phyloP scores from a whole-genome alignment of 2,888 invertebrate species.

The Urechis unicinctus region DNA sequence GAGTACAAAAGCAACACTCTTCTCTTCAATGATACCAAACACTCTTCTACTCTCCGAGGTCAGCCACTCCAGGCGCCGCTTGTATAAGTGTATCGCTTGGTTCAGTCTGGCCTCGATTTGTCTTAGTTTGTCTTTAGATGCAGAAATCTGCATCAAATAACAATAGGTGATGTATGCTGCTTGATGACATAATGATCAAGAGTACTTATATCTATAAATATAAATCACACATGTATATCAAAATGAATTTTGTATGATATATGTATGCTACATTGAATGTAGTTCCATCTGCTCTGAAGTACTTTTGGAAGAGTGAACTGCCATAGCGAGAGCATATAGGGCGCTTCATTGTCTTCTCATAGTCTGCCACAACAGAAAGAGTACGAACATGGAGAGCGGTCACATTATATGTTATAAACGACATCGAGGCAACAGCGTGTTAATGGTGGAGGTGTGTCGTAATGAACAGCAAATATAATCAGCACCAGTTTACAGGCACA shows the following conservation, averaged over 20 bases:
- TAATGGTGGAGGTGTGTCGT: no score
- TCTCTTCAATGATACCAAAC: conserved; percentile 49
- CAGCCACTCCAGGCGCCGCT: conserved; percentile 46
- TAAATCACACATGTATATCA: no score
- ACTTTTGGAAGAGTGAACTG: conserved; percentile 32
- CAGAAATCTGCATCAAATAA: conserved; percentile 29
- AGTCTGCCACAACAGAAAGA: conserved; percentile 33
- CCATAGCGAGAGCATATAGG: conserved; percentile 45
- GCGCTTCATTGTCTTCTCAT: conserved; percentile 34
- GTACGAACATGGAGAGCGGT: no score
- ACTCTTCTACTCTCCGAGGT: conserved; percentile 46
- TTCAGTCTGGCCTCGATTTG: conserved; percentile 37
- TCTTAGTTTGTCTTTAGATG: conserved; percentile 36
- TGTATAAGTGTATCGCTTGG: conserved; percentile 39
- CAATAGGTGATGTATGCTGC: neutral
- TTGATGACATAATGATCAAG: neutral
- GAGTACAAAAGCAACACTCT: conserved; percentile 39
- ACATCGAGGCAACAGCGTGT: no score
- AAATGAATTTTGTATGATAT: neutral
- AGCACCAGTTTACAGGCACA: no score
- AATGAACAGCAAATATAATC: no score
- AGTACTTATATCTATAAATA: neutral
- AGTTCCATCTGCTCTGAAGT: conserved; percentile 38
- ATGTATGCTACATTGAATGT: conserved; percentile 42
- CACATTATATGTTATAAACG: no score